Percentiles rank a stretch among this genome's conserved stretches.
Evolutionary conservation across 2,113 vertebrate genomes (phyloP).

Genomic region (Lampris megalopsis): DNA sequence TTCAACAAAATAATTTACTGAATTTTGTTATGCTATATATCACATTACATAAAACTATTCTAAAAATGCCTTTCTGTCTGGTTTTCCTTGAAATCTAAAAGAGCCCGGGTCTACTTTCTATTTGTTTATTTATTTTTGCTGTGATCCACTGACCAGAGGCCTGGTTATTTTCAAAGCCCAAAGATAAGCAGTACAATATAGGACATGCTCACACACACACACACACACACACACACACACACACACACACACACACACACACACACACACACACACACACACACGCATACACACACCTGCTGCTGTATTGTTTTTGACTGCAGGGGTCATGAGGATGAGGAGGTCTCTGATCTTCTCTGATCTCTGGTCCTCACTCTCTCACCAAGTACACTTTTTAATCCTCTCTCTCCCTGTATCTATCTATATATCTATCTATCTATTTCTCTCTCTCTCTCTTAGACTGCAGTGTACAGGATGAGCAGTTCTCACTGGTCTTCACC

Average conservation of each 20-base stretch:
- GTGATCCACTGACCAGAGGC: too few relatives aligned
- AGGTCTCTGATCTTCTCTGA: neutral
- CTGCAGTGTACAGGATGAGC: constrained; percentile 87
- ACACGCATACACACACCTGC: neutral
- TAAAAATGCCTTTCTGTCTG: too few relatives aligned
- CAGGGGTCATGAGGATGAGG: neutral
- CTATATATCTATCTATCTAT: constrained; percentile 1
- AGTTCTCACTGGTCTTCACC: constrained; percentile 91
- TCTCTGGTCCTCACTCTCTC: neutral
- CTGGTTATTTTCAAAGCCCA: too few relatives aligned
- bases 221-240: neutral
- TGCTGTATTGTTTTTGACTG: neutral
- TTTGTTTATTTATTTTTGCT: too few relatives aligned
- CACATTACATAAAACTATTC: too few relatives aligned
- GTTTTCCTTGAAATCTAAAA: too few relatives aligned
- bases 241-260: neutral
- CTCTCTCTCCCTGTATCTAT: neutral
- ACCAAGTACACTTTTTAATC: neutral
- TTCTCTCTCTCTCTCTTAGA: constrained; percentile 67
- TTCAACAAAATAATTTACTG: too few relatives aligned
- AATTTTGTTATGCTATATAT: too few relatives aligned
- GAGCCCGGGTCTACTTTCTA: too few relatives aligned
- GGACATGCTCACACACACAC: neutral
- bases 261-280: neutral
- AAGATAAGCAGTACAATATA: too few relatives aligned